Evolutionary conservation across 2,113 vertebrate genomes (phyloP), one percentile per base, ranked within the genome.

Genomic region (Salvelinus alpinus): DNA sequence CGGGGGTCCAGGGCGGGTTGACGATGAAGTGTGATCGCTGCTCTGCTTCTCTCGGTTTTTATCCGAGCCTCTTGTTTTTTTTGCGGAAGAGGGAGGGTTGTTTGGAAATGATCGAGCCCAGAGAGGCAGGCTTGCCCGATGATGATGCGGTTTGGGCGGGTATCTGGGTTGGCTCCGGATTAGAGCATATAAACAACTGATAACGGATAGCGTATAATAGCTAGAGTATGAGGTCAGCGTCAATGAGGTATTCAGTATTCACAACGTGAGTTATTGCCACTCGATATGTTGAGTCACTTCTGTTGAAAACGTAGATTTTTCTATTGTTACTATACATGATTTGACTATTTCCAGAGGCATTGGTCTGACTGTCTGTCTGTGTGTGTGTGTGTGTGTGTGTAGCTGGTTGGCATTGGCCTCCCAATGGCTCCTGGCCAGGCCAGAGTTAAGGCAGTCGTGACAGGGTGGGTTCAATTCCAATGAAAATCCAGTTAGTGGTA

Each of bases 161-260:
- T 48, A 44, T 47, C 68, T 8, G 20, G 68, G 12, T 20, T 47
- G 68, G 22, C 66, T 27, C 65, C 29, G 27, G 12, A 54, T 16
- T 9, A 54, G 3, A 29, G 31, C 29, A 24, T 34, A 44, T 48
- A 24, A 54, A 1, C 8, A 24, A 48, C 1, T 2, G 20, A 9
- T 34, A 20, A 20, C 31, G 29, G 31, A 68, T 38, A 29, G 16
- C 2, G 18, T 38, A 16, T 38, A 31, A n/a, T 22, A 57, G n/a
- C 66, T 47, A 80, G 64, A 51, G 48, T 51, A 51, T 51, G 48
- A 29, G 65, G 65, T 31, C 25, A 54, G 27, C 34, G 59, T 31
- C 65, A 74, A 66, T 64, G 71, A 65, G n/a, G 8, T 38, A 5
- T 60, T 54, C 0, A 12, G 74, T 13, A 60, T 5, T 51, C 68